Conservation (phyloP, 2,888 invertebrate genomes). For the Aleiodes alternator region DNA sequence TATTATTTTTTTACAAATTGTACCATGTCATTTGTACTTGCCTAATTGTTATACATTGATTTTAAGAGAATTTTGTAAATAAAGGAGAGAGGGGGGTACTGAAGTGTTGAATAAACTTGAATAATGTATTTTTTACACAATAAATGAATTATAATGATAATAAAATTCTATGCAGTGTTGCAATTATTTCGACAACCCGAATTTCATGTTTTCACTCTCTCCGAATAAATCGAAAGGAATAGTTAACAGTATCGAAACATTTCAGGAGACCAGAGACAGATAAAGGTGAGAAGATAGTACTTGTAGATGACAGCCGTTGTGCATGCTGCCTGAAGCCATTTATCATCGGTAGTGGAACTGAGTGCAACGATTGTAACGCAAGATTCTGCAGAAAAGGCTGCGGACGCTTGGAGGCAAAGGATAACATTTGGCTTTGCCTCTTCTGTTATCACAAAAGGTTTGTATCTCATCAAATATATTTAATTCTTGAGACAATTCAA, state of each 20-base stretch:
- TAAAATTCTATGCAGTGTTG: background rate
- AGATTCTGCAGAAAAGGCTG: slow-evolving; percentile 68
- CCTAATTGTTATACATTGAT: background rate
- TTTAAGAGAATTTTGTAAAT: background rate
- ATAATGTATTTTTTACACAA: background rate
- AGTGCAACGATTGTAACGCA: slow-evolving; percentile 68
- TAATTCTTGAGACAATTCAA: background rate
- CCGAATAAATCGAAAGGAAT: background rate
- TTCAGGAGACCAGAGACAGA: slow-evolving; percentile 48
- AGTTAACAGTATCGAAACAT: slow-evolving; percentile 61
- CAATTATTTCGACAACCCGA: background rate
- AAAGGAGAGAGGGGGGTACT: background rate
- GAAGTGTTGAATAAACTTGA: background rate
- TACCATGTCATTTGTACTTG: background rate
- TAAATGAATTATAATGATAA: background rate
- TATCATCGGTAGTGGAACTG: slow-evolving; percentile 62
- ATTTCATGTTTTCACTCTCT: background rate
- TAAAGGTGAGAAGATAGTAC: slow-evolving; percentile 42
- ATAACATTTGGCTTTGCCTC: slow-evolving; percentile 68
- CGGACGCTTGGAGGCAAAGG: slow-evolving; percentile 66
- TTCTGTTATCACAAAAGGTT: slow-evolving; percentile 72
- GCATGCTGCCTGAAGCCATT: slow-evolving; percentile 71
- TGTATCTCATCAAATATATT: slow-evolving; percentile 31
- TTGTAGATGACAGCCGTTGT: slow-evolving; percentile 65
- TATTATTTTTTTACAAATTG: background rate